phyloP scores from a whole-genome alignment of 2,888 invertebrate genomes.

The Tenthredo mesomela region DNA sequence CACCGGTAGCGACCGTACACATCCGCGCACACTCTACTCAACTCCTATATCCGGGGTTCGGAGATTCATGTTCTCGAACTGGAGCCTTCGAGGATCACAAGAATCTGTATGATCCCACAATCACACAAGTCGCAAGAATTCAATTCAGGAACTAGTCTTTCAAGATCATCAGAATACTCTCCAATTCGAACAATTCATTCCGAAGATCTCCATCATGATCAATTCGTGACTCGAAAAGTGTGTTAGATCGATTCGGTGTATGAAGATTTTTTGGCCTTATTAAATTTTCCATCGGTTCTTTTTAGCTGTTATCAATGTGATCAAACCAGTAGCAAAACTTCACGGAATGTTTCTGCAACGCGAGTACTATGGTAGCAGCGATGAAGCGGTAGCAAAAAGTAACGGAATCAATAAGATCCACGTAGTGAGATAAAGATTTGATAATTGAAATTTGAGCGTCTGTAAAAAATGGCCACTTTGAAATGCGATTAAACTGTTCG shows the following conservation, averaged over 20 bases:
- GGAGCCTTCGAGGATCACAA: background rate
- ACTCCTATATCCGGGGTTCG: slow-evolving; percentile 16
- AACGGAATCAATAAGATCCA: slow-evolving; percentile 13
- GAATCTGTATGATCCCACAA: background rate
- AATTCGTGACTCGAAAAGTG: background rate
- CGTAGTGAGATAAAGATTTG: background rate
- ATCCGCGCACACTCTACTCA: slow-evolving; percentile 38
- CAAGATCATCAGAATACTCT: background rate
- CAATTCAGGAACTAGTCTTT: background rate
- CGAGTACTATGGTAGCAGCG: background rate
- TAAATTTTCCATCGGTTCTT: background rate
- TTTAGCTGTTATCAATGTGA: background rate
- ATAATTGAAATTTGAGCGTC: background rate
- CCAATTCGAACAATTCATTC: background rate
- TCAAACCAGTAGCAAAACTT: background rate
- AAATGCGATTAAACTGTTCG: background rate
- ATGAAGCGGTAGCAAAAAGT: background rate
- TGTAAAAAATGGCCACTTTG: background rate
- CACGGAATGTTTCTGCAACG: background rate
- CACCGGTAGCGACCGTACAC: slow-evolving; percentile 70
- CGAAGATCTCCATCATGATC: background rate
- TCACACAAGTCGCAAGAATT: background rate
- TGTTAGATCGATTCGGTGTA: background rate
- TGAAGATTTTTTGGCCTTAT: too few species aligned
- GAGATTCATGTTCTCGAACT: slow-evolving; percentile 28